phyloP scores from a whole-genome alignment of 2,797 vertebrate species.

The Mormyrus proboscirostris region DNA sequence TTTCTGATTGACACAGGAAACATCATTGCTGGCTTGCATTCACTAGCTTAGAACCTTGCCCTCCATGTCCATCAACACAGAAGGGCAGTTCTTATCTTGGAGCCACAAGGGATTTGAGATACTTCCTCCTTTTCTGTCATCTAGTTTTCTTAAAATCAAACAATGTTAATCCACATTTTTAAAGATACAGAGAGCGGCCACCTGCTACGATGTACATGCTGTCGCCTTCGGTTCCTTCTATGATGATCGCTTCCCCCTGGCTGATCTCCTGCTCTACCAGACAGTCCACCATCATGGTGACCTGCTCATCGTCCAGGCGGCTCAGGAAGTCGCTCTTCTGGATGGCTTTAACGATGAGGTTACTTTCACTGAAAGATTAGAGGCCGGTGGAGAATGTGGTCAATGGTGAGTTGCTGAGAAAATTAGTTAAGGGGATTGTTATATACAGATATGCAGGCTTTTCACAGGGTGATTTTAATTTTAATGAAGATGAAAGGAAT shows the following conservation, averaged over 20 bases:
- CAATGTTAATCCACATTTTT: neutral
- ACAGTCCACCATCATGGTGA: slow-evolving; percentile 66
- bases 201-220: slow-evolving; percentile 75
- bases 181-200: slow-evolving; percentile 25
- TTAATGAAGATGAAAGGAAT: neutral
- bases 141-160: neutral
- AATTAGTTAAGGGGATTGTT: neutral
- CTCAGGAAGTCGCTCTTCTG: slow-evolving; percentile 69
- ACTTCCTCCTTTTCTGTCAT: neutral
- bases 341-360: slow-evolving; percentile 65
- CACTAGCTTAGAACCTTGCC: neutral
- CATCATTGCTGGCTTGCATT: neutral
- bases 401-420: neutral
- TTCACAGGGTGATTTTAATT: neutral
- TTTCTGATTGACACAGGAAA: neutral
- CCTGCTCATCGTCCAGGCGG: slow-evolving; percentile 68
- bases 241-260: slow-evolving; percentile 55
- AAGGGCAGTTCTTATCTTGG: neutral
- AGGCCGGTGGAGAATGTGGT: neutral
- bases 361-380: slow-evolving; percentile 52
- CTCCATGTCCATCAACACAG: neutral
- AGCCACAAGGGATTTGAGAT: neutral
- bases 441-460: neutral
- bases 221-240: slow-evolving; percentile 68
- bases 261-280: slow-evolving; percentile 39